These are phyloP conservation scores for Odontophorus gujanensis DNA, from an alignment of 2,113 vertebrate genomes.

Conservation along the genomic window DNA sequence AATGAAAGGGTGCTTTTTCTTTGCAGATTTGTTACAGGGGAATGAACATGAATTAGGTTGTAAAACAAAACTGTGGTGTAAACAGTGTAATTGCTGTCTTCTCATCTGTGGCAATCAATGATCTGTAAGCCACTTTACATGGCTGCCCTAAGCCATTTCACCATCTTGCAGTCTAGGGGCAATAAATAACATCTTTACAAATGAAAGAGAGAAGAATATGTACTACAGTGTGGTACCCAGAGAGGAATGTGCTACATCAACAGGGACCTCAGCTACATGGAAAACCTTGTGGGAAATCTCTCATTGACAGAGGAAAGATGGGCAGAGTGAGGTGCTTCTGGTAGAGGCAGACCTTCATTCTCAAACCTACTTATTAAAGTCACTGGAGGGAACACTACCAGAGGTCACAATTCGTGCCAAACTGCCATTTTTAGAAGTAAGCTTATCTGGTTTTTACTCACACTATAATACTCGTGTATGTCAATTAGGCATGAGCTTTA, in stretches of 20 bases:
- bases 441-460: neutral
- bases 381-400: neutral
- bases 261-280: rapidly evolving
- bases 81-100: slow-evolving; percentile 57
- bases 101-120: slow-evolving; percentile 62
- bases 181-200: slow-evolving; percentile 30
- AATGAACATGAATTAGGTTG: slow-evolving; percentile 22
- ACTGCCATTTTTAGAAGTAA: neutral
- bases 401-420: neutral
- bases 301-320: neutral
- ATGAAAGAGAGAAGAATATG: neutral
- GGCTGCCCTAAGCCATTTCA: neutral
- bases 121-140: slow-evolving; percentile 49
- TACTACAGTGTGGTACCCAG: neutral
- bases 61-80: slow-evolving; percentile 61
- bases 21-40: neutral
- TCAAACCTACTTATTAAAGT: neutral
- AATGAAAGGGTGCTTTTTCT: slow-evolving; percentile 7
- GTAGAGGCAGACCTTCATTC: neutral
- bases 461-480: neutral
- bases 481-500: neutral
- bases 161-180: neutral
- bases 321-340: neutral
- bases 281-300: neutral
- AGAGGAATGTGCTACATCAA: neutral